These are phyloP conservation scores for Epicampocera succincta DNA, from an alignment of 2,888 invertebrate species.

Conservation along the genomic window DNA sequence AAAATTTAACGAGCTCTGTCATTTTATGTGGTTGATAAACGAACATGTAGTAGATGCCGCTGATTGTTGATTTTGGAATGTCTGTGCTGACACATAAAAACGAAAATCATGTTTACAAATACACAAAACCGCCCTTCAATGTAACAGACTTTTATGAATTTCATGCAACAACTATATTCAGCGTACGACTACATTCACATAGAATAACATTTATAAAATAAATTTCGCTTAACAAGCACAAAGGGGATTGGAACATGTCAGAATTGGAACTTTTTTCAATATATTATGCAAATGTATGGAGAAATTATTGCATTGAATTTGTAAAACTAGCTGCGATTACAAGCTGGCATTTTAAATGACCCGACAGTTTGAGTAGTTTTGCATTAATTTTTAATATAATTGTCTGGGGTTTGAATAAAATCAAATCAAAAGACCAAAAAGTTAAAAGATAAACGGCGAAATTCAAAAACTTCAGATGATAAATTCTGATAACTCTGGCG, in stretches of 20 bases:
- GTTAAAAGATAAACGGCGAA: no score
- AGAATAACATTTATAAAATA: background rate
- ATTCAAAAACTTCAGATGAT: no score
- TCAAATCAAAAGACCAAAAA: no score
- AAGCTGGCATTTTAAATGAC: background rate
- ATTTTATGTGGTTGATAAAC: no score
- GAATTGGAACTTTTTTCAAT: background rate
- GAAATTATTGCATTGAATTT: slow-evolving; percentile 45
- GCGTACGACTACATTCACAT: background rate
- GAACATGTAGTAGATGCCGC: background rate
- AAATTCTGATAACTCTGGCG: no score
- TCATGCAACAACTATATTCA: slow-evolving; percentile 11
- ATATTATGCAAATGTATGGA: slow-evolving; percentile 30
- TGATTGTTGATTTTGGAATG: background rate
- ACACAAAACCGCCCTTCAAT: slow-evolving; percentile 20
- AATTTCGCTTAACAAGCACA: slow-evolving; percentile 2
- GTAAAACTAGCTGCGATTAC: slow-evolving; percentile 5
- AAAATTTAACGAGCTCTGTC: slow-evolving; percentile 1
- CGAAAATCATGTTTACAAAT: slow-evolving; percentile 44
- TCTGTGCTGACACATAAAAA: background rate
- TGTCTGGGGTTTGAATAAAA: no score
- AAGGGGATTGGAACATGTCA: background rate
- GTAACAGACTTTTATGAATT: background rate
- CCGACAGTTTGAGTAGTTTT: background rate
- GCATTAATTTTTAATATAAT: no score